Percentiles rank a stretch among this genome's conserved stretches.
Conservation (phyloP, 2,113 vertebrate species). For the Puma concolor region DNA sequence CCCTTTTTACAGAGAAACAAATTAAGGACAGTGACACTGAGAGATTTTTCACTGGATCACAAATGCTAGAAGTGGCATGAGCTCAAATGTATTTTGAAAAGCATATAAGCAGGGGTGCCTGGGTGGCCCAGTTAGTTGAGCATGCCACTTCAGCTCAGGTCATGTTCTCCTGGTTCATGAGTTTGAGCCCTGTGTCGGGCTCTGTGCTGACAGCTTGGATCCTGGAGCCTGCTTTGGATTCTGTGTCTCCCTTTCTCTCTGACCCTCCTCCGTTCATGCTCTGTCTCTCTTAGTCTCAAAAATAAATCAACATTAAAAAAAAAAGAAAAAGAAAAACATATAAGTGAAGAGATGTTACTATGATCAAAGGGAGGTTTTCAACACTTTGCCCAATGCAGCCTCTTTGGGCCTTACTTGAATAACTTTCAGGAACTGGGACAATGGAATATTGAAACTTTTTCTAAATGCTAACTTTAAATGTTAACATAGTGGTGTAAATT, state of each 20-base stretch:
- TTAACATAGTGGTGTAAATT: neutral
- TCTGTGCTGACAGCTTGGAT: too few species aligned
- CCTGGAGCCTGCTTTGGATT: too few species aligned
- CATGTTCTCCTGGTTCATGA: too few species aligned
- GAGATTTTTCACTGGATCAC: neutral
- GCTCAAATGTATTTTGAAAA: constrained; percentile 7
- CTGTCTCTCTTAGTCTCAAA: too few species aligned
- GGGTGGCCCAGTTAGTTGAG: too few species aligned
- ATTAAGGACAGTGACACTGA: neutral
- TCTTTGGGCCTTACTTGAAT: neutral
- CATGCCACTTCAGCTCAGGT: too few species aligned
- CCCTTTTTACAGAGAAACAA: neutral
- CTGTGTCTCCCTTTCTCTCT: too few species aligned
- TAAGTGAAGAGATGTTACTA: neutral
- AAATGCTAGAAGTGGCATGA: neutral
- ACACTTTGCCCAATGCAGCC: neutral
- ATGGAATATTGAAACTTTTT: neutral
- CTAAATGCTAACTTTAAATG: constrained; percentile 24
- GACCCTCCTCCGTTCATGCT: too few species aligned
- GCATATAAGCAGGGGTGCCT: neutral
- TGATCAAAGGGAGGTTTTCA: neutral
- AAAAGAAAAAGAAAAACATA: too few species aligned
- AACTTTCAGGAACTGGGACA: neutral
- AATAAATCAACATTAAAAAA: too few species aligned
- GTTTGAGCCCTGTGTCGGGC: too few species aligned